Percentiles rank a stretch among this genome's conserved stretches.
phyloP scores from a whole-genome alignment of 2,888 invertebrate genomes.

The Drepana falcataria region DNA sequence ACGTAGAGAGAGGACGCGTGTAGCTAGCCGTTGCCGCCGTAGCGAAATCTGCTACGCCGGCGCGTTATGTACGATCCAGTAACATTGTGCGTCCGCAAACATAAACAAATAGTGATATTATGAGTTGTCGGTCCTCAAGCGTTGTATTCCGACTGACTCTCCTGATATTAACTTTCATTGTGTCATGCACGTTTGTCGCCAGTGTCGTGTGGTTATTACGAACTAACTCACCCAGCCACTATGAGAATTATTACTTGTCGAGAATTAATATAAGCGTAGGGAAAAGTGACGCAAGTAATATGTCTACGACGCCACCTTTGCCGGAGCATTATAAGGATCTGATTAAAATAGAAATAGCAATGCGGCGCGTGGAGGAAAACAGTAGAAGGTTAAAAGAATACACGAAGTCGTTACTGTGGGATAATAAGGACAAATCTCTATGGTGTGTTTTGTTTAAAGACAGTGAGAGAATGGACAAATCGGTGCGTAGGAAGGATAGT shows the following conservation, averaged over 20 bases:
- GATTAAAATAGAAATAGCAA: slow-evolving; percentile 75
- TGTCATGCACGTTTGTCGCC: slow-evolving; percentile 67
- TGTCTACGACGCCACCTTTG: slow-evolving; percentile 47
- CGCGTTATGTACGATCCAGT: slow-evolving; percentile 65
- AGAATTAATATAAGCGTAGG: slow-evolving; percentile 73
- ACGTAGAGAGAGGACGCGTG: slow-evolving; percentile 58
- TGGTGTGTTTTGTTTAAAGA: slow-evolving; percentile 76
- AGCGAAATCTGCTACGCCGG: slow-evolving; percentile 46
- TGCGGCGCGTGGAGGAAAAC: slow-evolving; percentile 74
- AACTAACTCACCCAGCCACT: slow-evolving; percentile 58
- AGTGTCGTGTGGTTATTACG: slow-evolving; percentile 72
- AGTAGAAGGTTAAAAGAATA: slow-evolving; percentile 72
- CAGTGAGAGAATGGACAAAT: slow-evolving; percentile 52
- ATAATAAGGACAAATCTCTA: slow-evolving; percentile 72
- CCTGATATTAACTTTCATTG: slow-evolving; percentile 63
- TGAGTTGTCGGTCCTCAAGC: slow-evolving; percentile 72
- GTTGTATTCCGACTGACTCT: slow-evolving; percentile 68
- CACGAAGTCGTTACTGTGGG: slow-evolving; percentile 72
- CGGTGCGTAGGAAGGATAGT: slow-evolving; percentile 37
- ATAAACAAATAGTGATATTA: slow-evolving; percentile 73
- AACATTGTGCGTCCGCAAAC: slow-evolving; percentile 55
- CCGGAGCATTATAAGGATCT: slow-evolving; percentile 73
- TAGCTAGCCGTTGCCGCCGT: slow-evolving; percentile 55
- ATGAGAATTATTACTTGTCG: slow-evolving; percentile 78
- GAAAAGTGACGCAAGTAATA: slow-evolving; percentile 51